Conservation (phyloP, 2,888 invertebrate species). For the Strigamia maritima region DNA sequence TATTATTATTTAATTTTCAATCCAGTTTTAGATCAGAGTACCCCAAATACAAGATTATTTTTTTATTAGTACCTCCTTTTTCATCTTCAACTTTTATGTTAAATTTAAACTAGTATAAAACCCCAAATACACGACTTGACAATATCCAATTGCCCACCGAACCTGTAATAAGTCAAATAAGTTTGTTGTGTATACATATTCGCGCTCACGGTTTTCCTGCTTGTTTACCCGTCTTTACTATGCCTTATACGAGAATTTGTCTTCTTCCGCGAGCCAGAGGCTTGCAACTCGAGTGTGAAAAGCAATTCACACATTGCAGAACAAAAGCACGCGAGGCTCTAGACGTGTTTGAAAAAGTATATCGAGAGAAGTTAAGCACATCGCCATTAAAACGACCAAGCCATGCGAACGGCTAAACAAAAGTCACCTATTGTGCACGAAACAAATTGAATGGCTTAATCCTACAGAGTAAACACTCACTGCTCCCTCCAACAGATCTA, state of each 20-base stretch:
- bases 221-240: slow-evolving; percentile 11
- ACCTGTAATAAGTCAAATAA: not conserved
- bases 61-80: no score
- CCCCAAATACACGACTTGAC: no score
- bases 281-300: slow-evolving; percentile 17
- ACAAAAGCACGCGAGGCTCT: not conserved
- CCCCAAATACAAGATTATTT: no score
- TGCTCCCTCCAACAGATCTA: not conserved
- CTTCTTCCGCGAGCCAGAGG: not conserved
- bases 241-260: not conserved
- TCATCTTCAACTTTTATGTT: no score
- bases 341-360: not conserved
- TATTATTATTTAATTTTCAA: no score
- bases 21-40: no score
- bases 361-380: not conserved
- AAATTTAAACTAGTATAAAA: no score
- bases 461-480: slow-evolving; percentile 1
- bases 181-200: not conserved
- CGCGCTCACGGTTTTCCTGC: not conserved
- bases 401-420: not conserved
- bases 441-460: slow-evolving; percentile 27
- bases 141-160: no score
- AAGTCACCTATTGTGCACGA: slow-evolving; percentile 22
- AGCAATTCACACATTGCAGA: slow-evolving; percentile 7
- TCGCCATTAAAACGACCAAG: not conserved